phyloP scores from a whole-genome alignment of 2,888 invertebrate species.

The Pristionchus entomophagus region DNA sequence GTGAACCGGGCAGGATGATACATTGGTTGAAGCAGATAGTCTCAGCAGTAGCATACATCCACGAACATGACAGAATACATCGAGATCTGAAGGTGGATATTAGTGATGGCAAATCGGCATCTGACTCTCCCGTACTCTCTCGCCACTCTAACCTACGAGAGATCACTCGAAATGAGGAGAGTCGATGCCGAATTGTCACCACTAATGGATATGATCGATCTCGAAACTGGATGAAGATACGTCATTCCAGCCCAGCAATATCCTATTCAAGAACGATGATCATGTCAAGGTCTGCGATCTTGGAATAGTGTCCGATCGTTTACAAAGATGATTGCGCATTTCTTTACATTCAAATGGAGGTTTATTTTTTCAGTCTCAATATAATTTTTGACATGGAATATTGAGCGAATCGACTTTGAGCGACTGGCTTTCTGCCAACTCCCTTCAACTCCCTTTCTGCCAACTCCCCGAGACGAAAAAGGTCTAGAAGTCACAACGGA shows the following conservation, averaged over 20 bases:
- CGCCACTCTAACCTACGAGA: too few species aligned
- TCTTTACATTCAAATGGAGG: too few species aligned
- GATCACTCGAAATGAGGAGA: too few species aligned
- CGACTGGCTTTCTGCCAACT: background rate
- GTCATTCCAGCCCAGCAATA: background rate
- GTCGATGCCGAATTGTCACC: too few species aligned
- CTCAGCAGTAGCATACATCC: background rate
- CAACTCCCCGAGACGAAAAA: too few species aligned
- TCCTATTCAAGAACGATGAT: background rate
- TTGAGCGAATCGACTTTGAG: background rate
- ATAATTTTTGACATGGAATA: too few species aligned
- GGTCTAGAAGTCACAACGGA: too few species aligned
- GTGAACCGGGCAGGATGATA: background rate
- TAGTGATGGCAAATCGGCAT: too few species aligned
- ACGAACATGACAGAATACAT: background rate
- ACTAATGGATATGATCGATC: background rate
- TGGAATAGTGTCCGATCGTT: background rate
- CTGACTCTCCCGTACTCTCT: too few species aligned
- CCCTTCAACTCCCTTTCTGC: too few species aligned
- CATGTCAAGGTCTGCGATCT: background rate
- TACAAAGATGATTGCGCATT: background rate
- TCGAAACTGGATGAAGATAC: background rate
- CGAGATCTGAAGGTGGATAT: slow-evolving; percentile 12
- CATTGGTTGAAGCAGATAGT: background rate
- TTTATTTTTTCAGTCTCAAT: too few species aligned